Evolutionary conservation across 2,888 invertebrate species (phyloP).

Genomic region (Dromius quadrimaculatus): DNA sequence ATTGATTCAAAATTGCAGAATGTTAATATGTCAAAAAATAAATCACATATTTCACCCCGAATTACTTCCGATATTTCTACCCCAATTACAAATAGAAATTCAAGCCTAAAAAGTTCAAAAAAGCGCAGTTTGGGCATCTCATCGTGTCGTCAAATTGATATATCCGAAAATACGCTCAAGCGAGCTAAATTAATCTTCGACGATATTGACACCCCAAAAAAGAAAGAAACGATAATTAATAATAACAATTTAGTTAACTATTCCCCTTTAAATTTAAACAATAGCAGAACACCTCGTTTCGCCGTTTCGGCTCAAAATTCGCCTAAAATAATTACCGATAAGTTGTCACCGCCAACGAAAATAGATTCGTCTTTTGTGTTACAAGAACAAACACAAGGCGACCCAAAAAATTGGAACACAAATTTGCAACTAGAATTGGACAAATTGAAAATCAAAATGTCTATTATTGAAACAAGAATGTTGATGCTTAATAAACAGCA

Average conservation of each 20-base stretch:
- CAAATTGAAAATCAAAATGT: slow-evolving; percentile 58
- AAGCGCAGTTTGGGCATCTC: slow-evolving; percentile 59
- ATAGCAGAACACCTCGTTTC: slow-evolving; percentile 15
- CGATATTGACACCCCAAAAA: slow-evolving; percentile 48
- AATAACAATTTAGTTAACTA: not conserved
- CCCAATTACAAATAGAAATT: slow-evolving; percentile 32
- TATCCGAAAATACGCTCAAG: slow-evolving; percentile 60
- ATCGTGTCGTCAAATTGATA: slow-evolving; percentile 59
- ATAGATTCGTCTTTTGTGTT: slow-evolving; percentile 35
- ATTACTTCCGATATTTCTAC: slow-evolving; percentile 17
- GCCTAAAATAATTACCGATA: slow-evolving; percentile 1
- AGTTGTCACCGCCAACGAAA: not conserved
- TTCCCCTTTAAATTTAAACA: slow-evolving; percentile 11
- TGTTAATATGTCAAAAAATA: slow-evolving; percentile 37
- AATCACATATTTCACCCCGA: slow-evolving; percentile 20
- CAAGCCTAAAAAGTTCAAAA: slow-evolving; percentile 49
- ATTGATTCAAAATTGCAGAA: slow-evolving; percentile 38
- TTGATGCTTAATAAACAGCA: slow-evolving; percentile 54
- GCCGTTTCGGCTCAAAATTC: slow-evolving; percentile 19
- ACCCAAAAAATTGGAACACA: slow-evolving; percentile 52
- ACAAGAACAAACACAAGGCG: slow-evolving; percentile 49
- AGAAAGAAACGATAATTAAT: slow-evolving; percentile 18
- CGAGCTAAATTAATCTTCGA: slow-evolving; percentile 59
- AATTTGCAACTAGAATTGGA: slow-evolving; percentile 54
- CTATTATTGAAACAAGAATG: slow-evolving; percentile 59